Base-by-base conservation (phyloP, 2,797 vertebrate species). In the Picus viridis region DNA sequence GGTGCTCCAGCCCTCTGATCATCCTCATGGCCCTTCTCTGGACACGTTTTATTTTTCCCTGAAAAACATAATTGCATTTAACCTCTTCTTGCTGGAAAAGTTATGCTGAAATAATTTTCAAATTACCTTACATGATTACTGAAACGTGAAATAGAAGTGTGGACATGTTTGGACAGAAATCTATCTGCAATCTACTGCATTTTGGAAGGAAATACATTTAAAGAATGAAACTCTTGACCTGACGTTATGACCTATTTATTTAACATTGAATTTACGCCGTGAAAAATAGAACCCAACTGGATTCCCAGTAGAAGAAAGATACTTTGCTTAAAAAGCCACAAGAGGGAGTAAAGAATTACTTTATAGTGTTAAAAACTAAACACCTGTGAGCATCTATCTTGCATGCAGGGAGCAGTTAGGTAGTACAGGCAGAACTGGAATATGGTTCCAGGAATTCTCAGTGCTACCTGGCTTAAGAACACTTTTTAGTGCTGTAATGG, bases 341-440 rank as follows among this genome's bases (percentile, higher is more conserved):
- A 94, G 96, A 94, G 93, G 94, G 95, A 94, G 94, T 74, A 77
- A 77, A 94, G 94, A 78, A 63, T 80, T 79, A 53, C 43, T 61
- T 63, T 43, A 54, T 23, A 18, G 65, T 39, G 23, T 36, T 16
- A 49, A 81, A 83, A 27, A 1, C 0, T 7, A 61, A 49, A 23
- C 2, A 16, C 16, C 10, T n/a, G 6, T 8, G 12, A 76, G 5
- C 9, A 15, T 5, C 5, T 54, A 14, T n/a, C 4, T 56, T 41
- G 9, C 6, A 26, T 3, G 1, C 11, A 64, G 36, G 4, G 8
- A 76, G 20, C 24, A 81, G 75, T 53, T 77, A 80, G 14, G 6
- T 9, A 32, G 9, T 24, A 32, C 9, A 67, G 57, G 30, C 6
- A 72, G 57, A 53, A 83, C 3, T 22, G 47, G 24, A 73, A 63